Percentiles rank a stretch among this genome's conserved stretches.
Conservation (phyloP, 1,140 invertebrate genomes). For the Lucilia sericata region DNA sequence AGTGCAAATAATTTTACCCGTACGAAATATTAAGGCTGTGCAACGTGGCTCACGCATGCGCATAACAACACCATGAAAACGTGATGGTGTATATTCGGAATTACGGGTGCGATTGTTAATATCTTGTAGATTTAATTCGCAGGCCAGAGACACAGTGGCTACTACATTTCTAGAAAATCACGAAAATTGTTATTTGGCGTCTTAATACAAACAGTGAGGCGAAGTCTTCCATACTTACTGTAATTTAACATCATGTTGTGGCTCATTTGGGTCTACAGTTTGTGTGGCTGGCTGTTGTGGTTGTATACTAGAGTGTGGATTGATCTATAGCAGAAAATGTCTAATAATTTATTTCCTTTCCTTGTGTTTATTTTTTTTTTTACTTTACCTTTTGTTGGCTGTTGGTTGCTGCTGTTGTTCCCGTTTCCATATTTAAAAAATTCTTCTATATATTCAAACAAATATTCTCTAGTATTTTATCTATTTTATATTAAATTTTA, state of each 20-base stretch:
- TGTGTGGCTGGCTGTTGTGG: conserved; percentile 55
- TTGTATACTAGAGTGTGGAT: conserved; percentile 60
- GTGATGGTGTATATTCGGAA: conserved; percentile 98
- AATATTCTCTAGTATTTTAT: no score
- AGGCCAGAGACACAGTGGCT: conserved; percentile 92
- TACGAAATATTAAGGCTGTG: conserved; percentile 97
- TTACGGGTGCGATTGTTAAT: conserved; percentile 97
- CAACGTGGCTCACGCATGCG: conserved; percentile 95
- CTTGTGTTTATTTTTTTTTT: neutral
- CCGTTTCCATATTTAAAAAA: no score
- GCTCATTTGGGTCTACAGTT: conserved; percentile 61
- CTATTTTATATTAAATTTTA: no score
- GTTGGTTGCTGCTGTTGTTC: neutral
- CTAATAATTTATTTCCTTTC: neutral
- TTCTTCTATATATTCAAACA: no score
- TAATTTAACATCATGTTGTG: conserved; percentile 63
- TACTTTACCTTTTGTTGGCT: neutral
- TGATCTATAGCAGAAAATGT: conserved; percentile 37
- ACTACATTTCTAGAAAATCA: conserved; percentile 87
- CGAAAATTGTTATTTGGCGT: neutral
- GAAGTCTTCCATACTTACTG: conserved; percentile 69
- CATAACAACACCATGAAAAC: conserved; percentile 99
- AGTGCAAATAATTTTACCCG: conserved; percentile 99
- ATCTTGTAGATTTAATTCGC: conserved; percentile 86
- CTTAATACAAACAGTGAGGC: conserved; percentile 53